Conservation (phyloP, 2,113 vertebrate genomes). For the Theropithecus gelada region DNA sequence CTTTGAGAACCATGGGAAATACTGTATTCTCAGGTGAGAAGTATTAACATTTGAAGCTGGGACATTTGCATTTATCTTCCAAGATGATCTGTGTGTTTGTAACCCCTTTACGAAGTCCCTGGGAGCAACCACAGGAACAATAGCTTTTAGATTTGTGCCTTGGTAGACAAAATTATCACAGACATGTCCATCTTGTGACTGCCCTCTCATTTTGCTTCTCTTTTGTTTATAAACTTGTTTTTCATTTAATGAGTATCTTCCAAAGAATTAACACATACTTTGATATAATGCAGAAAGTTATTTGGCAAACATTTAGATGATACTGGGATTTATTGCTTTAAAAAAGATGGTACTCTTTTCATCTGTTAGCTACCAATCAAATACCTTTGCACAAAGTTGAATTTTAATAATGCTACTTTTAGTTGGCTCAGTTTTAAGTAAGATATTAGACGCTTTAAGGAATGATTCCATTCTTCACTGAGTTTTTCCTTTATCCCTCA, state of each 20-base stretch:
- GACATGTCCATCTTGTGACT: neutral
- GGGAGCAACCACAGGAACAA: neutral
- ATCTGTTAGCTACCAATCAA: neutral
- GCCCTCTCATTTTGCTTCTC: neutral
- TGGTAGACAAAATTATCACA: neutral
- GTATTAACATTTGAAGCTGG: neutral
- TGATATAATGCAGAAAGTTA: neutral
- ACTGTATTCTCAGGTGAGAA: neutral
- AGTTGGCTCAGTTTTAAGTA: neutral
- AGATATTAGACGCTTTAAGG: neutral
- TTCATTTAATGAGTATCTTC: conserved; percentile 21
- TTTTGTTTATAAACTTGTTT: neutral
- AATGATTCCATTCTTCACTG: neutral
- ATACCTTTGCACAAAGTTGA: neutral
- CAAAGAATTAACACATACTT: neutral
- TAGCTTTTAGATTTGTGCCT: neutral
- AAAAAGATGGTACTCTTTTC: neutral
- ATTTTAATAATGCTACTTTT: neutral
- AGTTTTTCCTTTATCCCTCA: neutral
- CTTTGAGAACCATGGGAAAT: neutral
- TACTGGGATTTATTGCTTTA: conserved; percentile 10
- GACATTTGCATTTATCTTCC: neutral
- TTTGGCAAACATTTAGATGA: neutral
- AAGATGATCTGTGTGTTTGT: neutral
- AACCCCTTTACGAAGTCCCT: neutral